Base-by-base conservation (phyloP, 2,888 invertebrate genomes). In the Holacanthella duospinosa region DNA sequence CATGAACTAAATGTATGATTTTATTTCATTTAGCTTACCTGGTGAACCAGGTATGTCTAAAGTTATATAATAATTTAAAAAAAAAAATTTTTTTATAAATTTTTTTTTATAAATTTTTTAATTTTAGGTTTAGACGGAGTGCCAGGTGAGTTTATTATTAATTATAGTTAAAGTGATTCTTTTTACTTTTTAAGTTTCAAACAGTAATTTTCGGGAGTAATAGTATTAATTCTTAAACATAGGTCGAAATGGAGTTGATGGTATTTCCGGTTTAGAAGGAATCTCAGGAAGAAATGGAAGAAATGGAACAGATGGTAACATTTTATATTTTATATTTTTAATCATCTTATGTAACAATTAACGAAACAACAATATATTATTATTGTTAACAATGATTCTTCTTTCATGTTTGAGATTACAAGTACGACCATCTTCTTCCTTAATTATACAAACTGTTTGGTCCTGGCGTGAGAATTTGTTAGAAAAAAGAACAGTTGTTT, bases 191-290 rank as follows among this genome's bases (percentile, higher is more conserved):
- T 36, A 6, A 36, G 36, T 16, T 36, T 36, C 36, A 36, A 36
- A 16, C 6, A 36, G 16, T 36, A 16, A 16, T 9, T 9, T 36
- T 36, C 16, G 36, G 75, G 9, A 63, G 6, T 24, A 53, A n/a
- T 53, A 53, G 4, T 27, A 24, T 55, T 19, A 9, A 25, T 55
- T 27, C 12, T 26, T 9, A 25, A 12, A 4, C 88, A 88, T 0
- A 91, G 48, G 93, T 1, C 81, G 91, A 61, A 89, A 89, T 66
- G 93, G 93, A 0, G 83, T 87, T 24, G 90, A 89, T 73, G 90
- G 90, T 1, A 75, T 81, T 55, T 82, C 84, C 0, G 86, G 85
- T 0, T 80, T 82, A 1, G 82, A 91, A 66, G 93, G 92, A 1
- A 82, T 81, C 66, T 25, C n/a, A 0, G 77, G 81, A 65, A 67